Base-by-base conservation (phyloP, 2,888 invertebrate species). In the Linnaemya vulpina region DNA sequence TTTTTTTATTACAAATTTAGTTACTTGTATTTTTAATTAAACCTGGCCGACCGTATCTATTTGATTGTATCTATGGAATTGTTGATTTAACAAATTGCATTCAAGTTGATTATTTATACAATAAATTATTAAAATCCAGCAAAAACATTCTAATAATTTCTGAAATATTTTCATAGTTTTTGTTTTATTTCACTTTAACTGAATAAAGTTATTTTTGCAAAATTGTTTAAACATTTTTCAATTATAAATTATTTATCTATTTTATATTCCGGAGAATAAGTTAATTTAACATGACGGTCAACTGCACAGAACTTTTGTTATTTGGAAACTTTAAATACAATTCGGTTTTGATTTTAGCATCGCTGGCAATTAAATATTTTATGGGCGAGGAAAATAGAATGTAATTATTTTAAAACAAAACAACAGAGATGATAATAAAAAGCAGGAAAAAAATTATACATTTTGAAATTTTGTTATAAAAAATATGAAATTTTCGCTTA, bases 11-110 rank as follows among this genome's bases (percentile, higher is more conserved):
- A 1, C 25, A 4, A 53, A 53, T 63, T 58, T 75, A 63, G 63
- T 38, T 49, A 46, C 11, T 83, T 62, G 62, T 55, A 62, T 53
- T 77, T 84, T 81, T 68, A 77, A 84, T 81, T 84, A 81, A 84
- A 76, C 67, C 55, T 55, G 30, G 63, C 60, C 46, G n/a, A n/a
- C n/a, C n/a, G n/a, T n/a, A n/a, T n/a, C n/a, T n/a, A 40, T n/a
- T 25, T 76, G 84, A 81, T 80, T 80, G 73, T 77, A 77, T 84
- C 76, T 73, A 49, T 74, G 43, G 30, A 35, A 73, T 62, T 84
- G 80, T 84, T 84, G 80, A 80, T 77, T 80, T 77, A 43, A 77
- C 73, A 80, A 80, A 74, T 84, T 84, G 76, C 73, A 80, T 84
- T 73, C 71, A 68, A 84, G 73, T 77, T 81, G 73, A 77, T 84